Evolutionary conservation across 2,797 vertebrate genomes (phyloP).

Genomic region (Naso thynnoides): DNA sequence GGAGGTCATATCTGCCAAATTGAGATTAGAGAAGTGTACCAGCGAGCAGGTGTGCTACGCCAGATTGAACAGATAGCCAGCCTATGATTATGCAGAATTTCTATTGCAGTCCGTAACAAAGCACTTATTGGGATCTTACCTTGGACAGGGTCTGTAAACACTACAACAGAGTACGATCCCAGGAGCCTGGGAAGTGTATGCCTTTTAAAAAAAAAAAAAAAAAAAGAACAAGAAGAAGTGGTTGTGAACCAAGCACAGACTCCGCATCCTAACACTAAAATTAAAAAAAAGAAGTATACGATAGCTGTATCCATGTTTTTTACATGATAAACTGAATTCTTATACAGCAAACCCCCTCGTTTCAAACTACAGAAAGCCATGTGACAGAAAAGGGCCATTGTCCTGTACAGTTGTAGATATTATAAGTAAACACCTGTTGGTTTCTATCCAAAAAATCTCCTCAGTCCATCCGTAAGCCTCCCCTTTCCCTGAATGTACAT

Average conservation of each 20-base stretch:
- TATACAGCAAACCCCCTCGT: constrained; percentile 45
- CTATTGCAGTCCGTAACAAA: constrained; percentile 79
- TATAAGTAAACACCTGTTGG: constrained; percentile 39
- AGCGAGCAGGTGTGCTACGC: constrained; percentile 77
- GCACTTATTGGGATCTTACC: constrained; percentile 80
- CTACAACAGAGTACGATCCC: constrained; percentile 73
- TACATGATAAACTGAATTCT: constrained; percentile 41
- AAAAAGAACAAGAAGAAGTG: constrained; percentile 48
- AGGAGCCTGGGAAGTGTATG: constrained; percentile 74
- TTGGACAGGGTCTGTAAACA: constrained; percentile 79
- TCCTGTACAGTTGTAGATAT: constrained; percentile 70
- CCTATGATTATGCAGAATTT: constrained; percentile 81
- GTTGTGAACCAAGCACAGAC: constrained; percentile 84
- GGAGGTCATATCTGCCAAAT: constrained; percentile 85
- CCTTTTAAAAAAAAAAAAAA: constrained; percentile 60
- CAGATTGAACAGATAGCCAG: constrained; percentile 78
- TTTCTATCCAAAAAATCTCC: constrained; percentile 48
- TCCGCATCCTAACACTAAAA: constrained; percentile 73
- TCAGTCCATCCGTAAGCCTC: constrained; percentile 39
- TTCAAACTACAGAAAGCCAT: constrained; percentile 51
- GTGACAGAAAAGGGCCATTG: constrained; percentile 47
- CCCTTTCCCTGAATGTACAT: constrained; percentile 31
- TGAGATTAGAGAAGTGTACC: constrained; percentile 84
- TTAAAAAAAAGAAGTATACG: constrained; percentile 30
- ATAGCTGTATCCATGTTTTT: constrained; percentile 53